These are phyloP conservation scores for Actenoides lindsayi DNA, from an alignment of 2,113 vertebrate genomes.

Conservation along the genomic window DNA sequence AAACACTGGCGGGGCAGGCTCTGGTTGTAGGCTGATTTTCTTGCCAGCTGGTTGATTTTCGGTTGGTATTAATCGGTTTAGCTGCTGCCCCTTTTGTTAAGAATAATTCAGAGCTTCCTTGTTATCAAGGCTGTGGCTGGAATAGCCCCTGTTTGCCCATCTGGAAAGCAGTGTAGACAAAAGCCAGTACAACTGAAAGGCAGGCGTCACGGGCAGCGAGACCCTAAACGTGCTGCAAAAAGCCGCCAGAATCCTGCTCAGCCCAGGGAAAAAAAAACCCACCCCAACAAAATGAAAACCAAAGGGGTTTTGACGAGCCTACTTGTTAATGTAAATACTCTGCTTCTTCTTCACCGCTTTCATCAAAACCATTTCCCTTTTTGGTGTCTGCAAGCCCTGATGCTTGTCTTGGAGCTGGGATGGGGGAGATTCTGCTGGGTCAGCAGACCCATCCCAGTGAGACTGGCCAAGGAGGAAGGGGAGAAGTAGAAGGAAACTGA, in stretches of 20 bases:
- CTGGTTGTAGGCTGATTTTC: neutral
- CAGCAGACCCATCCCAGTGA: neutral
- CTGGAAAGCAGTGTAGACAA: constrained; percentile 42
- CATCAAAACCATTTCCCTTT: neutral
- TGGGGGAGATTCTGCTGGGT: neutral
- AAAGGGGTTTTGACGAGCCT: neutral
- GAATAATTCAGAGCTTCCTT: constrained; percentile 50
- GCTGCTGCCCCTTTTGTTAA: constrained; percentile 39
- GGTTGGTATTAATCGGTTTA: constrained; percentile 21
- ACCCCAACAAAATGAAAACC: neutral
- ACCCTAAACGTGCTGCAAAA: neutral
- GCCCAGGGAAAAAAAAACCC: neutral
- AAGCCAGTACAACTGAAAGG: neutral
- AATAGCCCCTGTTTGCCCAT: constrained; percentile 20
- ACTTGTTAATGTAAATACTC: neutral
- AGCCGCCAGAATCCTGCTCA: neutral
- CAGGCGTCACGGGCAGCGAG: neutral
- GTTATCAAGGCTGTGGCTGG: neutral
- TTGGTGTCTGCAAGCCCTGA: neutral
- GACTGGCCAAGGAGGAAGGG: neutral
- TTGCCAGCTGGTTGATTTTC: neutral
- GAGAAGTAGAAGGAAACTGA: neutral
- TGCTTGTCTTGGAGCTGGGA: accelerated
- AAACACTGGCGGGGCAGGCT: neutral
- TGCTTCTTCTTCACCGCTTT: neutral